These are phyloP conservation scores for Karalla daura DNA, from an alignment of 2,797 vertebrate species.

Conservation along the genomic window DNA sequence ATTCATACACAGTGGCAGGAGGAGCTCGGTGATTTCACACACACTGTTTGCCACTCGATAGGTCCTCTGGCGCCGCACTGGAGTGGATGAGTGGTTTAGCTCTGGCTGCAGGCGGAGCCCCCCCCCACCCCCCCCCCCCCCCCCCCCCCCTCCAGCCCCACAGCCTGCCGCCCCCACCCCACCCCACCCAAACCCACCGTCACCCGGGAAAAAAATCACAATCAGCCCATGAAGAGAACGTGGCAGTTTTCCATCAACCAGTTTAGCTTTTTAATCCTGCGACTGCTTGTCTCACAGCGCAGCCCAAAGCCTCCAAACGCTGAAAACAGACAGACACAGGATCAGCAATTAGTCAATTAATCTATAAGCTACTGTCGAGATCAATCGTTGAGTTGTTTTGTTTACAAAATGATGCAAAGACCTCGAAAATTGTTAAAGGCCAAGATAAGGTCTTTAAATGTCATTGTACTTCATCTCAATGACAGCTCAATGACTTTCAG, in stretches of 20 bases:
- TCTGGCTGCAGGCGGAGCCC: conserved; percentile 38
- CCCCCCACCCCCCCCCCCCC: conserved; percentile 24
- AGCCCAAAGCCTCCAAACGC: too few relatives aligned
- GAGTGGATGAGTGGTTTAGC: conserved; percentile 51
- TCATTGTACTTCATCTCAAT: too few relatives aligned
- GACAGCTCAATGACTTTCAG: too few relatives aligned
- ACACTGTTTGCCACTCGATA: conserved; percentile 37
- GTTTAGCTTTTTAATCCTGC: conserved; percentile 23
- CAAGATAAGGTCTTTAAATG: too few relatives aligned
- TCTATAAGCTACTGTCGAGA: too few relatives aligned
- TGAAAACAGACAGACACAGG: too few relatives aligned
- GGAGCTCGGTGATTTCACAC: conserved; percentile 29
- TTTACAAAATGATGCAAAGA: too few relatives aligned
- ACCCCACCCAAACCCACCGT: conserved; percentile 14
- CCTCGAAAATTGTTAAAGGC: too few relatives aligned
- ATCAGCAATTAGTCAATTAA: too few relatives aligned
- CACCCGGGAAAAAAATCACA: conserved; percentile 19
- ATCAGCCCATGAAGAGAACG: conserved; percentile 29
- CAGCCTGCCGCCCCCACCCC: conserved; percentile 32
- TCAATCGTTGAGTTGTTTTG: too few relatives aligned
- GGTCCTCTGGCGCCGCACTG: conserved; percentile 40
- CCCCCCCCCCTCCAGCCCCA: conserved; percentile 7
- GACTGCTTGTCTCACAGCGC: not conserved
- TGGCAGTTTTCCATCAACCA: conserved; percentile 39
- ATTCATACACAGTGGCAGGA: not conserved